These are phyloP conservation scores for Ladona fulva DNA, from an alignment of 1,140 invertebrate genomes.

Conservation along the genomic window DNA sequence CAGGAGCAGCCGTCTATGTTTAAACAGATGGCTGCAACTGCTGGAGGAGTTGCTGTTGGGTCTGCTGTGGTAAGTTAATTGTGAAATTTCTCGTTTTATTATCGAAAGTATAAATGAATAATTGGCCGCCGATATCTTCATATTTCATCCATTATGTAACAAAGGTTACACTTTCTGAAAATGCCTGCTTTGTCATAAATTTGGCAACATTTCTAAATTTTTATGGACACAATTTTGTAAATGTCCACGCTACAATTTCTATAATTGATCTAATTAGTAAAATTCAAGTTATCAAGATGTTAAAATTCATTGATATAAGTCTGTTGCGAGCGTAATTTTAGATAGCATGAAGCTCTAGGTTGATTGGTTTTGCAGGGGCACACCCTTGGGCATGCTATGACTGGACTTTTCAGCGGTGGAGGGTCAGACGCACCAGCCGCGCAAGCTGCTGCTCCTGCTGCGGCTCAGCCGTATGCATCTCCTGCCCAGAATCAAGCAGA, in stretches of 20 bases:
- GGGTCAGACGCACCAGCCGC: slow-evolving; percentile 45
- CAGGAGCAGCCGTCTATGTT: slow-evolving; percentile 47
- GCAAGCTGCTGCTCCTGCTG: slow-evolving; percentile 30
- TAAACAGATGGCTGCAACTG: slow-evolving; percentile 84
- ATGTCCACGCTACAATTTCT: too few relatives aligned
- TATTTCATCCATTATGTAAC: too few relatives aligned
- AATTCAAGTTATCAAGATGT: too few relatives aligned
- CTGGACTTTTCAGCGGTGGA: slow-evolving; percentile 71
- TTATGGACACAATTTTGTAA: too few relatives aligned
- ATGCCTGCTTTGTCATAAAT: too few relatives aligned
- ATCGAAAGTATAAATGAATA: too few relatives aligned
- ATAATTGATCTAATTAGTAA: too few relatives aligned
- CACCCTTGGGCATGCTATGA: slow-evolving; percentile 72
- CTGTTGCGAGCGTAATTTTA: too few relatives aligned
- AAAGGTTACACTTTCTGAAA: too few relatives aligned
- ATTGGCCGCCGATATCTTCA: too few relatives aligned
- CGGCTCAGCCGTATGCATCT: slow-evolving; percentile 26
- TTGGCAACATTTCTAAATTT: too few relatives aligned
- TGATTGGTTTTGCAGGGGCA: slow-evolving; percentile 52
- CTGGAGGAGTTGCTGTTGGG: slow-evolving; percentile 80
- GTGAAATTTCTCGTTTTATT: background rate
- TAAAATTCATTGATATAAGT: too few relatives aligned
- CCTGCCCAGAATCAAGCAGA: slow-evolving; percentile 44
- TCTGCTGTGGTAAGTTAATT: slow-evolving; percentile 57
- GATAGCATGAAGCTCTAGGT: background rate